Evolutionary conservation across 2,888 invertebrate species (phyloP), one percentile per base, ranked within the genome.

Genomic region (Noctua pronuba): DNA sequence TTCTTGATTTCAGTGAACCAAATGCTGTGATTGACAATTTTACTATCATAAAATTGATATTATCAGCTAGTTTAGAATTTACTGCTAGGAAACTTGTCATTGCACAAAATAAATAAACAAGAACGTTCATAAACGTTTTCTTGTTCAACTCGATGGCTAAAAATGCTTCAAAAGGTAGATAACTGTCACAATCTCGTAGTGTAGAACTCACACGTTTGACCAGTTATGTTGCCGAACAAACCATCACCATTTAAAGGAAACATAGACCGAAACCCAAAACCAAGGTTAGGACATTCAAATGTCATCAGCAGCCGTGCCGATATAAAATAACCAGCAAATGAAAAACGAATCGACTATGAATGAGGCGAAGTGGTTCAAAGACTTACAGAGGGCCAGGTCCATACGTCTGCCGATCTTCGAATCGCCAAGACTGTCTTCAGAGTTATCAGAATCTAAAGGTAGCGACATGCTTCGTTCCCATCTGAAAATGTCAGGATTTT

Each of bases 371-470:
- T 85, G 83, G 78, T 85, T 77, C 78, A 86, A 88, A 87, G 89
- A 96, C 98, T 98, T 98, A 98, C 98, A 98, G 93, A 98, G 97
- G 82, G 98, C 98, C 93, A 98, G 98, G 92, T 98, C 98, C 98
- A 98, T 98, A 94, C 98, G 98, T 88, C 98, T 97, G 84, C 97
- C 97, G 82, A 96, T 92, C 89, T 96, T 96, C 66, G 93, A 90
- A 80, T 97, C 96, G 7, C 95, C 93, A 46, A 95, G 93, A 89
- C 95, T 96, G 86, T 95, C 97, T 89, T 95, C 96, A 8, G 95
- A 95, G 4, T 93, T 96, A 85, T 97, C 95, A 82, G 95, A 93
- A 87, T 97, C 96, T 88, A 98, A 93, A 55, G 98, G 98, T 77
- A 98, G 93, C 13, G 98, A 98, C 97, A 98, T 97, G 92, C 98